Base-by-base conservation (phyloP, 2,113 vertebrate species). In the Antennarius striatus region DNA sequence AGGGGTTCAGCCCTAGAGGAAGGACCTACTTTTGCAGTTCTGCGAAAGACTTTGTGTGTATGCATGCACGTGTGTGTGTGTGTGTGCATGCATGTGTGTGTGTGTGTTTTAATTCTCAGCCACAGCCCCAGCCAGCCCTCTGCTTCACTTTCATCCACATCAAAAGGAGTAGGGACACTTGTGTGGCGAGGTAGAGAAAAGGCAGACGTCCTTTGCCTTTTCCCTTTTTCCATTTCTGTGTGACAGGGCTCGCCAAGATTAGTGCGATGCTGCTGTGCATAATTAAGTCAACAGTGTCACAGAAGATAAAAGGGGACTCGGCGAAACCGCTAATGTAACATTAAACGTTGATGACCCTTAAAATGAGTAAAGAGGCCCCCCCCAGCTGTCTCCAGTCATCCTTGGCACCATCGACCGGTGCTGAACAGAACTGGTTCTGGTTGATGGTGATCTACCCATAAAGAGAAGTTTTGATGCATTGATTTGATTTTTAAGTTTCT, bases 281-380 rank as follows among this genome's bases (percentile, higher is more conserved):
- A 88, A 88, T 86, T 82, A 76, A 90, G 81, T 88, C 86, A 86
- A 84, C 83, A 84, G 61, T 84, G 86, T 85, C 75, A 57, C 83
- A 82, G 78, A 59, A 82, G 88, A 87, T 86, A 81, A 83, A 81
- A 76, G 81, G 76, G 86, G 74, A 60, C 67, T 64, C 75, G 80
- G 76, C 52, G 71, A 87, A 86, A 79, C 83, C 76, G 11, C 81
- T 81, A 84, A 90, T 89, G 83, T 86, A 76, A 63, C 83, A 89
- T 91, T 87, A 90, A 90, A 89, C 81, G 81, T 87, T 90, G 82
- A 88, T 88, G 87, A 89, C 86, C 88, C 85, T 82, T 86, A 83
- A 86, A 90, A 87, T 83, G 81, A 81, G 71, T 22, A 65, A 79
- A 86, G 83, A 89, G 84, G 81, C 53, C 46, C 64, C 71, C 71